Conservation (phyloP, 1,140 invertebrate species). For the Hypsibius dujardini region DNA sequence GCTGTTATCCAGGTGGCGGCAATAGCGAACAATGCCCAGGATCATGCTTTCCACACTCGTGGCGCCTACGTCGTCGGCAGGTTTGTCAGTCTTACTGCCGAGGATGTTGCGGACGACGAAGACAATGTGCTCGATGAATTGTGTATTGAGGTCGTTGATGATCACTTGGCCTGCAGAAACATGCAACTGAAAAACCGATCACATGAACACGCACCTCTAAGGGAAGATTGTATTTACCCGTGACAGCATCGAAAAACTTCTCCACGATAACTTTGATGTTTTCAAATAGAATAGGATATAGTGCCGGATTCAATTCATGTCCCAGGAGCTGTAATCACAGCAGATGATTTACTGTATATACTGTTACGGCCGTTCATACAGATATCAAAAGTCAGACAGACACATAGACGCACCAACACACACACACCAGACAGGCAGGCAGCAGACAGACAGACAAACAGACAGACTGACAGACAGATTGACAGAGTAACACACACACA, state of each 20-base stretch:
- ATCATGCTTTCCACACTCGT: constrained; percentile 91
- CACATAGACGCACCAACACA: too few species aligned
- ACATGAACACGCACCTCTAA: not conserved
- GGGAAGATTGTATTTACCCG: constrained; percentile 44
- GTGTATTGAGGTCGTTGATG: constrained; percentile 76
- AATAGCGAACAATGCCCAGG: constrained; percentile 85
- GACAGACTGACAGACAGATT: too few species aligned
- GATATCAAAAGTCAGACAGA: too few species aligned
- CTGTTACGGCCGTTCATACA: too few species aligned
- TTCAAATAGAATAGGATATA: constrained; percentile 91
- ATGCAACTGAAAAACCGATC: not conserved
- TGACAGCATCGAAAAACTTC: constrained; percentile 86
- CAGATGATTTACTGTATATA: too few species aligned
- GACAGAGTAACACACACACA: too few species aligned
- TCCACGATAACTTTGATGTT: constrained; percentile 89
- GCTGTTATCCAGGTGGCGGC: constrained; percentile 78
- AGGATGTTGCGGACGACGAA: constrained; percentile 96
- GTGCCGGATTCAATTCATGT: constrained; percentile 78
- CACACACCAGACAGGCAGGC: too few species aligned
- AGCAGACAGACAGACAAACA: too few species aligned
- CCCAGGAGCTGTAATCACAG: constrained; percentile 82
- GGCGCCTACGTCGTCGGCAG: constrained; percentile 63
- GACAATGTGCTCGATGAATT: constrained; percentile 92
- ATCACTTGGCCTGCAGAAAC: constrained; percentile 46
- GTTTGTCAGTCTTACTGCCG: constrained; percentile 63